Conservation (phyloP, 2,113 vertebrate species). For the Nannobrachium achirus region DNA sequence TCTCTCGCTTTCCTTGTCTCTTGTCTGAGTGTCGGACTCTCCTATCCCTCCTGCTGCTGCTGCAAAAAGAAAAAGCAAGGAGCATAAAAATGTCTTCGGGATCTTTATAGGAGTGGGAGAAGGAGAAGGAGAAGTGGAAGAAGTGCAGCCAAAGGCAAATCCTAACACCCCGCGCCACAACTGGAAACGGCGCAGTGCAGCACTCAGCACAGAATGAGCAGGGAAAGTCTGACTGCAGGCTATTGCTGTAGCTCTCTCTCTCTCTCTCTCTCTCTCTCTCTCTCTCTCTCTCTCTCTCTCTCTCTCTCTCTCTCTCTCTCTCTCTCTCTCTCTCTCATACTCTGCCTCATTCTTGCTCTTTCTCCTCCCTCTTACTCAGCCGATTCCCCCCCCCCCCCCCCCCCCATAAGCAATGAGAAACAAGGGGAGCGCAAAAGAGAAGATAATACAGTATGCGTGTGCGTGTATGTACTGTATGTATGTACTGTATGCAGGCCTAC, state of each 20-base stretch:
- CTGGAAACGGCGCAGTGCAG: slow-evolving; percentile 71
- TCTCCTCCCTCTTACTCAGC: slow-evolving; percentile 66
- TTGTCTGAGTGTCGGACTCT: slow-evolving; percentile 43
- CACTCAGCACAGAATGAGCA: slow-evolving; percentile 68
- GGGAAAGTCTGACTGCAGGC: slow-evolving; percentile 64
- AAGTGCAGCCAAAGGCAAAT: slow-evolving; percentile 57
- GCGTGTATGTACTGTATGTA: no score
- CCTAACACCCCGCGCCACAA: slow-evolving; percentile 67
- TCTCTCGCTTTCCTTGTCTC: slow-evolving; percentile 18
- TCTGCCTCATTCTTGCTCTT: slow-evolving; percentile 22
- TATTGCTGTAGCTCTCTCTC: slow-evolving; percentile 50
- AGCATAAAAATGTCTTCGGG: slow-evolving; percentile 66
- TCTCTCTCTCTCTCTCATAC: slow-evolving; percentile 7
- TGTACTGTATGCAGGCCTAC: no score
- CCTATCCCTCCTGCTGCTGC: slow-evolving; percentile 36
- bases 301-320: slow-evolving; percentile 16
- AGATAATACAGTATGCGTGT: slow-evolving; percentile 43
- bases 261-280: slow-evolving; percentile 28
- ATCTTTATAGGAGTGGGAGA: slow-evolving; percentile 55
- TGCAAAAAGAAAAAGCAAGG: slow-evolving; percentile 57
- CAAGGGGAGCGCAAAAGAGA: slow-evolving; percentile 49
- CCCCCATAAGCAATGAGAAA: slow-evolving; percentile 55
- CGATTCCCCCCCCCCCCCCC: slow-evolving; percentile 54
- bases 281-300: slow-evolving; percentile 41
- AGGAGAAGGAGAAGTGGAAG: slow-evolving; percentile 25